Percentiles rank a stretch among this genome's conserved stretches.
Conservation (phyloP, 1,140 invertebrate genomes). For the Neodiprion pinetum region DNA sequence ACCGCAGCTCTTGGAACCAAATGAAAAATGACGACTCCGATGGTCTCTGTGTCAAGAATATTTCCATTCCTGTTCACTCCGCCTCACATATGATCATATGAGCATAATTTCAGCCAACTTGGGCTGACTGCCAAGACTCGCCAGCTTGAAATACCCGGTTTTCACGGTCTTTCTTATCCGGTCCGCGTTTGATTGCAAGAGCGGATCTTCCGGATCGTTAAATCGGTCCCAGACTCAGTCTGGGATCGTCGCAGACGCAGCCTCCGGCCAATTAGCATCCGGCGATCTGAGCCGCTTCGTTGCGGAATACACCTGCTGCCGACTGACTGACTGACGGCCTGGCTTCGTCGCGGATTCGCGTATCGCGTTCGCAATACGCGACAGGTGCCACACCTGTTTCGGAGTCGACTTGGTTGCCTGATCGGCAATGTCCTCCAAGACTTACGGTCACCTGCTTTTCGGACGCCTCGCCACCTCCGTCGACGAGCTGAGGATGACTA, state of each 20-base stretch:
- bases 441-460: conserved; percentile 26
- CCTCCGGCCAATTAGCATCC: conserved; percentile 58
- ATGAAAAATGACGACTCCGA: too few relatives aligned
- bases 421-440: conserved; percentile 32
- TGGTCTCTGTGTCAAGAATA: too few relatives aligned
- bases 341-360: conserved; percentile 7
- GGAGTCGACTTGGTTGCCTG: conserved; percentile 29
- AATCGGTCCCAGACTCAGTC: background rate
- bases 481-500: background rate
- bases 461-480: conserved; percentile 17
- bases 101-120: too few relatives aligned
- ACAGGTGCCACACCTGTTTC: conserved; percentile 45
- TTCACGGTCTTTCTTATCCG: background rate
- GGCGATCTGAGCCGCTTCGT: conserved; percentile 44
- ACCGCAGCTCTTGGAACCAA: too few relatives aligned
- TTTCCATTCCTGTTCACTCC: too few relatives aligned
- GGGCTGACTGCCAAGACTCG: too few relatives aligned
- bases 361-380: conserved; percentile 15
- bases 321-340: conserved; percentile 26
- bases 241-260: conserved; percentile 14
- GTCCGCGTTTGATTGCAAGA: conserved; percentile 9
- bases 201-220: background rate
- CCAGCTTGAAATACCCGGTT: too few relatives aligned
- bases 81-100: too few relatives aligned
- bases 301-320: conserved; percentile 57